Evolutionary conservation across 2,113 vertebrate genomes (phyloP), one percentile per base, ranked within the genome.

Genomic region (Raja brachyura): DNA sequence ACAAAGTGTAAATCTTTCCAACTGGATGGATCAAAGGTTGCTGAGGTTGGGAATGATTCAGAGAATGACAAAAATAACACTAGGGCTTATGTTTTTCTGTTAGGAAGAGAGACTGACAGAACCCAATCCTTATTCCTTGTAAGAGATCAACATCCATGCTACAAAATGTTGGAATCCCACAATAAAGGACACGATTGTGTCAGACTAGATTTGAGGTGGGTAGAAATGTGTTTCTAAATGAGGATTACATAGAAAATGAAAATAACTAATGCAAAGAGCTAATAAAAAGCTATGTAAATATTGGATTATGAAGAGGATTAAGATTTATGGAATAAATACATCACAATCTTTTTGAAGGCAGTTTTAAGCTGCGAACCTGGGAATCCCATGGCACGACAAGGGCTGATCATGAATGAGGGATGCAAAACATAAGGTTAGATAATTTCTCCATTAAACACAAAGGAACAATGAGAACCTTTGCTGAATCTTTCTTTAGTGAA

Each of bases 271-370:
- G 77, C 13, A 79, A 20, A 18, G 9, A 77, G 13, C 31, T 28
- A 28, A 28, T 54, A 48, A 79, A 79, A 11, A 25, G 48, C 22
- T 83, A 56, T 56, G 20, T 25, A 18, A 56, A 48, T 63, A 31
- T 18, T 63, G 59, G n/a, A 66, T 88, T 31, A 63, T 63, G 83
- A 88, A 88, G 14, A 88, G 6, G 83, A 88, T 88, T 63, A n/a
- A 88, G 5, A 61, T 63, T 88, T 31, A 88, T 63, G n/a, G 6
- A 63, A 88, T 88, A 88, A 66, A 88, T 88, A 66, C 83, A 77
- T 77, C 5, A 10, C 13, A 16, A 31, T 66, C 59, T 31, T 5
- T 31, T 31, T 31, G 31, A 88, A 88, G n/a, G 13, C 13, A 63
- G n/a, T 3, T 28, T 63, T 56, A n/a, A 63, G 59, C 83, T 66